Percentiles rank a stretch among this genome's conserved stretches.
Conservation (phyloP, 2,888 invertebrate genomes). For the Fragum whitleyi region DNA sequence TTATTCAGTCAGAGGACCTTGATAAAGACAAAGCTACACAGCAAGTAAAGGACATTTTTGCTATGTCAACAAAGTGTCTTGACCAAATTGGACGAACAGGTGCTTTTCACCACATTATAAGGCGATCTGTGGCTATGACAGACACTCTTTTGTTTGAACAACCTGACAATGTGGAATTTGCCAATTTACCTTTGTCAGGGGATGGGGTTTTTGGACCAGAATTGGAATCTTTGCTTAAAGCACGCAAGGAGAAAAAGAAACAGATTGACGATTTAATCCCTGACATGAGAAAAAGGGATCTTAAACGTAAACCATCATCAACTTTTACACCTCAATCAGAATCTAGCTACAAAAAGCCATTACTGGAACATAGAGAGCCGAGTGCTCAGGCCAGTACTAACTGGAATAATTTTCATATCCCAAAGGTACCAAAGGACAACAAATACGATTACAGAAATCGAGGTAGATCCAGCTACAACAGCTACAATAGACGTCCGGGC, state of each 20-base stretch:
- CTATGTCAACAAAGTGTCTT: constrained; percentile 47
- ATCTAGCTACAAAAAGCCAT: constrained; percentile 1
- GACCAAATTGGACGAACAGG: constrained; percentile 52
- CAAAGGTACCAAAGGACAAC: constrained; percentile 7
- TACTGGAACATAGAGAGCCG: neutral
- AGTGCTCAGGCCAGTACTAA: neutral
- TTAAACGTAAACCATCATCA: constrained; percentile 20
- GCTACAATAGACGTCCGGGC: neutral
- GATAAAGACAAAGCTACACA: constrained; percentile 20
- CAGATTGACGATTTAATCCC: constrained; percentile 43
- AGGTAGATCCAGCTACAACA: neutral
- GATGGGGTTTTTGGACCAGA: constrained; percentile 45
- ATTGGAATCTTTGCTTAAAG: constrained; percentile 34
- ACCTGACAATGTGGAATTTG: constrained; percentile 22
- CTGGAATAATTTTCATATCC: constrained; percentile 33
- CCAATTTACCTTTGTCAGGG: constrained; percentile 42
- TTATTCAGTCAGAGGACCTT: constrained; percentile 12
- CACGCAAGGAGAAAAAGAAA: constrained; percentile 52
- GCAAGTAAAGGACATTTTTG: constrained; percentile 48
- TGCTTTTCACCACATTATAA: constrained; percentile 42
- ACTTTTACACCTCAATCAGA: neutral
- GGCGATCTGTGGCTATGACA: constrained; percentile 40
- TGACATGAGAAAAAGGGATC: constrained; percentile 23
- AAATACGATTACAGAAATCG: neutral
- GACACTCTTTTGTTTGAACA: constrained; percentile 31